Percentiles rank a stretch among this genome's conserved stretches.
phyloP scores from a whole-genome alignment of 2,888 invertebrate genomes.

The Tiliacea citrago region DNA sequence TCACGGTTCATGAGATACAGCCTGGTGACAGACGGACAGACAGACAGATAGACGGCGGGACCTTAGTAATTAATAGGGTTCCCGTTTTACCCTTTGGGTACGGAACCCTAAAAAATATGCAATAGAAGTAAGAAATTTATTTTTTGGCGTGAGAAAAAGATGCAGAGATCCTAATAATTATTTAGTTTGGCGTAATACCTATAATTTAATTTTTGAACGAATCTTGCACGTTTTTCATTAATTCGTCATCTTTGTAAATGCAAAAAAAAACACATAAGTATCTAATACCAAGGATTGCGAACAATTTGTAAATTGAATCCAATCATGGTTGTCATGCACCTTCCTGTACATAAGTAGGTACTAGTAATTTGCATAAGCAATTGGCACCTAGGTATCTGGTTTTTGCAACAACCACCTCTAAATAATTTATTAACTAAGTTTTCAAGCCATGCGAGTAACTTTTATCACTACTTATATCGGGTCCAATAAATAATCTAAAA shows the following conservation, averaged over 20 bases:
- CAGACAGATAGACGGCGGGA: too few relatives aligned
- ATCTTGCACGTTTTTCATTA: not conserved
- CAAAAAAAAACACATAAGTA: too few relatives aligned
- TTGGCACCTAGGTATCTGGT: constrained; percentile 23
- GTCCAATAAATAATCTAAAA: constrained; percentile 40
- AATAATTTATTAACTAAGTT: constrained; percentile 47
- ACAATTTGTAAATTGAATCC: constrained; percentile 4
- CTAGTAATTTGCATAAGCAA: constrained; percentile 23
- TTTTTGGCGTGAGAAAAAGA: not conserved
- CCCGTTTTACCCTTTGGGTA: too few relatives aligned
- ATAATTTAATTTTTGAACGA: not conserved
- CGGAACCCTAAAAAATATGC: constrained; percentile 23
- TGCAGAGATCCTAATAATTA: not conserved
- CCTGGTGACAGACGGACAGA: too few relatives aligned
- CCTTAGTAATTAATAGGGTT: too few relatives aligned
- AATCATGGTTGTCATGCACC: not conserved
- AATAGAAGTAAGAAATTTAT: not conserved
- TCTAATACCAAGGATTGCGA: not conserved
- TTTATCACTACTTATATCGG: constrained; percentile 36
- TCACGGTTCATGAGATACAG: too few relatives aligned
- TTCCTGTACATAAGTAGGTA: not conserved
- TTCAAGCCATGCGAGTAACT: constrained; percentile 15
- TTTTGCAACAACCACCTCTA: constrained; percentile 17
- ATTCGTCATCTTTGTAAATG: not conserved
- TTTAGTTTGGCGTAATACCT: not conserved